Base-by-base conservation (phyloP, 37 sponge, comb jelly and placozoan genomes). In the Agelas oroides region DNA sequence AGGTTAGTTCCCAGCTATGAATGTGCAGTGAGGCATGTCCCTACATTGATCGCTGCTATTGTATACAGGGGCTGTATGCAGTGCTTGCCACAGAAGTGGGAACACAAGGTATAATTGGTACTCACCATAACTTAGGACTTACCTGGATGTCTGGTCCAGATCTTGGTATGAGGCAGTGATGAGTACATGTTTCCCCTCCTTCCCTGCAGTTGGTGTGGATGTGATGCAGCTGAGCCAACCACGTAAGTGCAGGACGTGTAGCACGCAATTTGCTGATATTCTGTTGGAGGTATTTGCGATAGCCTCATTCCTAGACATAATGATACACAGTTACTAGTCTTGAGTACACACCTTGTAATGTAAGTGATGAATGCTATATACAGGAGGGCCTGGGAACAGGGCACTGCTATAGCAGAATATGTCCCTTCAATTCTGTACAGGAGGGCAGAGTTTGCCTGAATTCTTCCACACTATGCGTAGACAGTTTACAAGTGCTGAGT, bases 391-490 rank as follows among this genome's bases (percentile, higher is more conserved):
- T n/a, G n/a, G n/a, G n/a, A n/a, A n/a, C n/a, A n/a, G n/a, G n/a
- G n/a, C n/a, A n/a, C n/a, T n/a, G n/a, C n/a, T n/a, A n/a, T n/a
- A n/a, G n/a, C 59, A 57, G 59, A 57, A 19, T 57, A 19, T 57
- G 59, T 20, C 16, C 16, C 18, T 19, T 57, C 16, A 19, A 57
- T 16, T 67, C 27, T 61, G 30, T 72, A 14, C 46, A 90, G 91
- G 86, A 18, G 81, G 56, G 34, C 52, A 71, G 15, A 82, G 83
- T 28, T 31, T 86, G 23, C 23, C 41, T 12, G 64, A 92, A 32
- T 94, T 94, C 86, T 97, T 97, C 71, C 83, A 69, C 55, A 81
- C 78, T 8, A 97, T 97, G 97, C 84, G 77, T 13, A 75, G 89
- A 34, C 88, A 97, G 71, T 97, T 97, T 73, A 94, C 91, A 0